Percentiles rank a stretch among this genome's conserved stretches.
Evolutionary conservation across 92 coral and sea anemone species (phyloP).

Genomic region (Parazoanthus darwini): DNA sequence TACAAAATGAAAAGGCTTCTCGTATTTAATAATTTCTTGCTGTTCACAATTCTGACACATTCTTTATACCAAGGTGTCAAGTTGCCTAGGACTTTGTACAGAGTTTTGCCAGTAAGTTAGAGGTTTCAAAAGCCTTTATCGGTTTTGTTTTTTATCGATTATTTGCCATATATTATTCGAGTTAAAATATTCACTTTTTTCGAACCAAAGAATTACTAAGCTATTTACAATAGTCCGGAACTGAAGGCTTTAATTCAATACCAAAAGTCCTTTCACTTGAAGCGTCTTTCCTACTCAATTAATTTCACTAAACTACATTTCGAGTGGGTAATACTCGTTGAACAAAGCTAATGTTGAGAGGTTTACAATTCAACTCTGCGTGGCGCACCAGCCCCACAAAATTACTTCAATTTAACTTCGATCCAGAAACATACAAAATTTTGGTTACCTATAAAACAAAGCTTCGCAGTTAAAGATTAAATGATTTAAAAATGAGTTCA

Average conservation of each 20-base stretch:
- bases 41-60: neutral
- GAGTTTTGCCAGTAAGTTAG: neutral
- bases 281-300: conserved; percentile 31
- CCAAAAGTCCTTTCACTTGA: conserved; percentile 27
- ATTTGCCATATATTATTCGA: neutral
- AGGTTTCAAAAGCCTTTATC: neutral
- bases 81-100: conserved; percentile 6
- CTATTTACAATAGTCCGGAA: conserved; percentile 45
- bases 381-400: neutral
- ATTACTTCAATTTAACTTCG: neutral
- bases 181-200: conserved; percentile 6
- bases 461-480: too few relatives aligned
- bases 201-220: conserved; percentile 33
- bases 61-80: neutral
- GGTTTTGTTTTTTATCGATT: neutral
- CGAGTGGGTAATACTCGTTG: conserved; percentile 8
- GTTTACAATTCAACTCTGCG: neutral
- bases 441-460: neutral
- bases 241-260: conserved; percentile 44
- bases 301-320: conserved; percentile 35
- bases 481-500: too few relatives aligned
- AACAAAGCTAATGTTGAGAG: conserved; percentile 19
- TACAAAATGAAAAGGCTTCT: conserved; percentile 26
- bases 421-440: neutral
- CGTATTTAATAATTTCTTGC: conserved; percentile 8